Evolutionary conservation across 2,113 vertebrate species (phyloP), one percentile per base, ranked within the genome.

Genomic region (Struthio camelus): DNA sequence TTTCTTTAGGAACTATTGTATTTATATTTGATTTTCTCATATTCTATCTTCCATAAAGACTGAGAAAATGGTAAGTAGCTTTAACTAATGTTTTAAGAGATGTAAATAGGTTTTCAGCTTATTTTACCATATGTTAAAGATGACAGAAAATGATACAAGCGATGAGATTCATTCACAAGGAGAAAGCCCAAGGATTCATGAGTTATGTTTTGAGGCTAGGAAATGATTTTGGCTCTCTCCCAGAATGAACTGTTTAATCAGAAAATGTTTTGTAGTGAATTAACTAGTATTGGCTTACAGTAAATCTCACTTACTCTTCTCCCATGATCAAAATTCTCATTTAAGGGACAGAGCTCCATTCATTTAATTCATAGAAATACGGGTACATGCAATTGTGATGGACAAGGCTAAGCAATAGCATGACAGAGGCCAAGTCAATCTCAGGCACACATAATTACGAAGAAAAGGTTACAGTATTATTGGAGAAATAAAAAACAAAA

Each of bases 231-330:
- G 89, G 61, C 72, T 53, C 36, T 80, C 36, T 82, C 80, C 82
- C 93, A 96, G 89, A 91, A 87, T 69, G 76, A 94, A 80, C 72
- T 59, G 61, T 84, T 90, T 87, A 69, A 96, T 87, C 67, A 87
- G 76, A 89, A 95, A 96, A 90, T n/a, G 61, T 6, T 16, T 54
- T 79, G 85, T 65, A 87, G 81, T 95, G 78, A 72, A 67, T 91
- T 80, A 71, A 67, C 88, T 76, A 64, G 42, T 38, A 80, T n/a
- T 40, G 89, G 82, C 25, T 72, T 59, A 38, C 34, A 91, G 19
- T 54, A 92, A 62, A 83, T 59, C n/a, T 78, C 48, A 64, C 28
- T 36, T n/a, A 51, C 54, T 61, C 38, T 80, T 88, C 59, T 88
- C 59, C 15, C 48, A 66, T 56, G 30, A 64, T 28, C 42, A 58